These are phyloP conservation scores for Pelecanus crispus DNA, from an alignment of 2,113 vertebrate genomes.

Conservation along the genomic window DNA sequence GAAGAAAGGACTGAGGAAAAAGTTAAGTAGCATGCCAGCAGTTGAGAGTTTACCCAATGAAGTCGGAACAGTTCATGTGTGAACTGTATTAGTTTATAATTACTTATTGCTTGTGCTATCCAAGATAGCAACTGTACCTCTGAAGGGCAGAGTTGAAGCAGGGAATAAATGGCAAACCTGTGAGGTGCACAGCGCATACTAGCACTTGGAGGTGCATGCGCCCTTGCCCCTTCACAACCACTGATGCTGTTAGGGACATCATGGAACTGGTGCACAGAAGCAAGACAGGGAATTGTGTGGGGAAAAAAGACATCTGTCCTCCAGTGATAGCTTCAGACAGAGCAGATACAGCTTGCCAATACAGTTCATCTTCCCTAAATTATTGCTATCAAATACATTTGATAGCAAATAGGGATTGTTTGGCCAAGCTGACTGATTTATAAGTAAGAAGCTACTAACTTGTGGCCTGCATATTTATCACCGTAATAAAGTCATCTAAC, in stretches of 20 bases:
- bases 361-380: not conserved
- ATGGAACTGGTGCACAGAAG: not conserved
- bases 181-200: not conserved
- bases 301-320: not conserved
- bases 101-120: not conserved
- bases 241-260: not conserved
- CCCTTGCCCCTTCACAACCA: not conserved
- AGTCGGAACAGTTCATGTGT: not conserved
- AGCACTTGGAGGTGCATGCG: not conserved
- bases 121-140: not conserved
- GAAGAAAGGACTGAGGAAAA: not conserved
- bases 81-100: not conserved
- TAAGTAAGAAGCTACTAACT: not conserved
- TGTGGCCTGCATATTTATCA: not conserved
- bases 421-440: not conserved
- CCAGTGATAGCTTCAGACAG: not conserved
- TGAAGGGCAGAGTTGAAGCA: not conserved
- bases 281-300: not conserved
- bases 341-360: not conserved
- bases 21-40: not conserved
- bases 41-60: not conserved
- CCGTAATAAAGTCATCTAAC: constrained; percentile 21
- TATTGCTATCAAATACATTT: not conserved
- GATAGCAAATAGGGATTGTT: not conserved
- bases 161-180: not conserved